Conservation (phyloP, 2,797 vertebrate species). For the Telmatherina bonti region DNA sequence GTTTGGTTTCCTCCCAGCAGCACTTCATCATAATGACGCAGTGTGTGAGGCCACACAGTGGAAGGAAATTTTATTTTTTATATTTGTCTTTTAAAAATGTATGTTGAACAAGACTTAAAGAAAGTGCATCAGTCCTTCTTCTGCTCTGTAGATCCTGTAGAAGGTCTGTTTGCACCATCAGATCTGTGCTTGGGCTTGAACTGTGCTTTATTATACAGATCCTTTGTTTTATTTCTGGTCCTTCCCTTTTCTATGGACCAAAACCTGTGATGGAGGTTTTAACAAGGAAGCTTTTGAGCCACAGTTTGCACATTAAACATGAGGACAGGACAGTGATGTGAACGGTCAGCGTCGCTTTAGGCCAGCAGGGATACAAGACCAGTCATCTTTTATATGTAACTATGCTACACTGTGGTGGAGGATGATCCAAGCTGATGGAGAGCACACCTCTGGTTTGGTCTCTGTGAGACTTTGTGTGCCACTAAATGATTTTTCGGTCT, state of each 20-base stretch:
- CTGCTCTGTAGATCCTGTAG: conserved; percentile 20
- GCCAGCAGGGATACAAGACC: too few relatives aligned
- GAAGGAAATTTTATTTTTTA: conserved; percentile 50
- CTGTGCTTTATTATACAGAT: conserved; percentile 11
- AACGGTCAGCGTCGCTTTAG: too few relatives aligned
- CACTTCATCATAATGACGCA: conserved; percentile 27
- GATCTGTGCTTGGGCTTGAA: conserved; percentile 31
- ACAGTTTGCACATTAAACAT: too few relatives aligned
- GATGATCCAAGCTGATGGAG: conserved; percentile 1
- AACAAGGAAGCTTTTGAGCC: too few relatives aligned
- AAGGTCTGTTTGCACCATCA: conserved; percentile 10
- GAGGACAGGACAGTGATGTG: too few relatives aligned
- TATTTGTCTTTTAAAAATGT: conserved; percentile 41
- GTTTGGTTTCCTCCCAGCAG: not conserved
- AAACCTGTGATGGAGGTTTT: conserved; percentile 8
- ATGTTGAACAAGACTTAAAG: conserved; percentile 43
- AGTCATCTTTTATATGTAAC: not conserved
- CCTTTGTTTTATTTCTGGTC: conserved; percentile 11
- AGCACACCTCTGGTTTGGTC: conserved; percentile 42
- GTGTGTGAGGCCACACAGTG: conserved; percentile 13
- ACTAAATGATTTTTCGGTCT: conserved; percentile 5
- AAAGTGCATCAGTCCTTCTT: conserved; percentile 4
- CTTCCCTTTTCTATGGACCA: conserved; percentile 28
- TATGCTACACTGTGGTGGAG: conserved; percentile 7
- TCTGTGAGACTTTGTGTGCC: conserved; percentile 65